Evolutionary conservation across 2,888 invertebrate genomes (phyloP).

Genomic region (Rhagonycha fulva): DNA sequence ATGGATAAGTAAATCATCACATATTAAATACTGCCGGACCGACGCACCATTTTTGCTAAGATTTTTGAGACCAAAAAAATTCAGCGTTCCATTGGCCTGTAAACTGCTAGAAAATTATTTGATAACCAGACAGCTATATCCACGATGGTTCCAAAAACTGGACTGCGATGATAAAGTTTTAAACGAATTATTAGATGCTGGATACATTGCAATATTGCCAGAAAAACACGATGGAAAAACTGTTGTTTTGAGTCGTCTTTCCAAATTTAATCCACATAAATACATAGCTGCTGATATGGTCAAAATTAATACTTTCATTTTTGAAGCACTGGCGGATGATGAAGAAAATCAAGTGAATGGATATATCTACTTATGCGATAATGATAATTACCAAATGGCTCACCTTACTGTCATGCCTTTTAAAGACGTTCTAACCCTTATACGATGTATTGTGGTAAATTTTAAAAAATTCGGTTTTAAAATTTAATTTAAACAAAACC

Average conservation of each 20-base stretch:
- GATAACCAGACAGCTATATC: constrained; percentile 81
- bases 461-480: not conserved
- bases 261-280: constrained; percentile 58
- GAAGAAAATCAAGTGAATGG: constrained; percentile 83
- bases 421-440: constrained; percentile 74
- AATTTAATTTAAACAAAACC: not conserved
- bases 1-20: constrained; percentile 82
- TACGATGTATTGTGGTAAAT: constrained; percentile 74
- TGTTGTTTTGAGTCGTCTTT: constrained; percentile 79
- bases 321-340: constrained; percentile 83
- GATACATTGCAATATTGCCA: constrained; percentile 75
- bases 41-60: constrained; percentile 81
- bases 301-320: constrained; percentile 82
- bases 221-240: constrained; percentile 79
- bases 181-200: constrained; percentile 78
- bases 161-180: constrained; percentile 80
- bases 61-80: constrained; percentile 86
- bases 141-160: constrained; percentile 83
- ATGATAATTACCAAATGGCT: constrained; percentile 81
- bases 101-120: constrained; percentile 87
- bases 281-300: constrained; percentile 82
- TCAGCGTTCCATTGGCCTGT: constrained; percentile 82
- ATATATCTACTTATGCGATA: constrained; percentile 82
- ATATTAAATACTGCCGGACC: constrained; percentile 81
- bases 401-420: constrained; percentile 83